Percentiles rank a stretch among this genome's conserved stretches.
Conservation (phyloP, 1,140 invertebrate species). For the Drosophila malerkotliana region DNA sequence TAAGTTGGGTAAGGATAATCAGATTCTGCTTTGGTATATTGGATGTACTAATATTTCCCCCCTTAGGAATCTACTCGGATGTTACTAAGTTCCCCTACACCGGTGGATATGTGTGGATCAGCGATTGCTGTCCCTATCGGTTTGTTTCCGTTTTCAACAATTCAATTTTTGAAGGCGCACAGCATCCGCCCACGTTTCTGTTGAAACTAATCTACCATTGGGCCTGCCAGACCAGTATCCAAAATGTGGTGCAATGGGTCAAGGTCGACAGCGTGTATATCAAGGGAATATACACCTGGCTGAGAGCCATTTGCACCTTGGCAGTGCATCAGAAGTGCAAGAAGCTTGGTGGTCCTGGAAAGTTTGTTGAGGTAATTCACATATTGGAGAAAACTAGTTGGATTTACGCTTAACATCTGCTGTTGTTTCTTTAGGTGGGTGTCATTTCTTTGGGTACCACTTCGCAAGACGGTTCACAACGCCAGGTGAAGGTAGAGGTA, state of each 20-base stretch:
- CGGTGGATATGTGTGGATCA: conserved; percentile 95
- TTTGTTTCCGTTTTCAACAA: conserved; percentile 94
- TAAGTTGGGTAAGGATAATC: conserved; percentile 86
- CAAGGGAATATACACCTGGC: conserved; percentile 91
- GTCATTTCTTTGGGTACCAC: conserved; percentile 95
- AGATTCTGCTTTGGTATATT: background rate
- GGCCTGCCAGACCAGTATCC: conserved; percentile 94
- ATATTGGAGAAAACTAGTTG: conserved; percentile 12
- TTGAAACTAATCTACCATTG: conserved; percentile 95
- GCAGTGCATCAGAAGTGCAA: conserved; percentile 90
- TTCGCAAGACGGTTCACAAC: conserved; percentile 91
- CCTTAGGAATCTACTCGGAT: conserved; percentile 91
- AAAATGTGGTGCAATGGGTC: conserved; percentile 94
- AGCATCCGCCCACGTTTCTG: conserved; percentile 91
- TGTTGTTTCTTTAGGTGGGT: conserved; percentile 85
- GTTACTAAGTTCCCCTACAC: conserved; percentile 92
- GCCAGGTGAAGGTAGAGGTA: conserved; percentile 95
- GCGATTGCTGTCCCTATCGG: conserved; percentile 91
- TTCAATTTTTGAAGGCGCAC: conserved; percentile 93
- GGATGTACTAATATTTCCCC: background rate
- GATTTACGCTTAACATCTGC: background rate
- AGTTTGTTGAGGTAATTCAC: conserved; percentile 86
- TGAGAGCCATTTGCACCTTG: conserved; percentile 91
- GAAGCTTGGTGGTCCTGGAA: conserved; percentile 88
- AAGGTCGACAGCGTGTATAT: conserved; percentile 92